Conservation (phyloP, 2,797 vertebrate species). For the Rachycentron canadum region DNA sequence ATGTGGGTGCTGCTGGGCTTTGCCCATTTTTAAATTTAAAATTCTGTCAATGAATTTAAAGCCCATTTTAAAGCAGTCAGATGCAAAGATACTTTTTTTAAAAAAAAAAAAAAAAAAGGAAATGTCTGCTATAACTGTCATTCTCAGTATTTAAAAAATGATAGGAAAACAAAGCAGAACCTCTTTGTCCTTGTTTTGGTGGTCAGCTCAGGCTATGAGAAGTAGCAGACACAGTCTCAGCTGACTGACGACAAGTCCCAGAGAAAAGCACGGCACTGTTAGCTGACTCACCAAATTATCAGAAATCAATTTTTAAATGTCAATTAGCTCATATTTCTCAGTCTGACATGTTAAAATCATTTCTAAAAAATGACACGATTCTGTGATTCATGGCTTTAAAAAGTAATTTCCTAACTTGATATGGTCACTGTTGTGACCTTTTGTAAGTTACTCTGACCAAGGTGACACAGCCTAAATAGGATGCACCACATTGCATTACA, state of each 20-base stretch:
- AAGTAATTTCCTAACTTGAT: constrained; percentile 33
- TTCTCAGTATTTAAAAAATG: constrained; percentile 11
- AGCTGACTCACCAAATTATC: constrained; percentile 63
- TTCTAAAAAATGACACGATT: background rate
- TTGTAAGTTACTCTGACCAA: constrained; percentile 29
- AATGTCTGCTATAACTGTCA: constrained; percentile 13
- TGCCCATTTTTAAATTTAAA: constrained; percentile 8
- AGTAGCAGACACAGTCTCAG: constrained; percentile 4
- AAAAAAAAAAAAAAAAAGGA: constrained; percentile 29
- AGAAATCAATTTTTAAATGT: constrained; percentile 63
- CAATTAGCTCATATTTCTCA: constrained; percentile 56
- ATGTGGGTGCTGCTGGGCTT: background rate
- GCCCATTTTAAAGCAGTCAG: background rate
- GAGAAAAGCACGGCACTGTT: background rate
- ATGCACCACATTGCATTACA: background rate
- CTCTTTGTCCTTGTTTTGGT: constrained; percentile 1
- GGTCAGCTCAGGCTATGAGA: constrained; percentile 37
- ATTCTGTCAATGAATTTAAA: background rate
- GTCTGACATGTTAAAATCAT: background rate
- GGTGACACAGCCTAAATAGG: constrained; percentile 21
- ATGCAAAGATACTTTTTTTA: background rate
- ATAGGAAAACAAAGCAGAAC: constrained; percentile 30
- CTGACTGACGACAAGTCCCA: constrained; percentile 7
- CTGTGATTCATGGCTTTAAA: constrained; percentile 33
- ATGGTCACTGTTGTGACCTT: constrained; percentile 39